phyloP scores from a whole-genome alignment of 2,113 vertebrate genomes.

The Halichoerus grypus region DNA sequence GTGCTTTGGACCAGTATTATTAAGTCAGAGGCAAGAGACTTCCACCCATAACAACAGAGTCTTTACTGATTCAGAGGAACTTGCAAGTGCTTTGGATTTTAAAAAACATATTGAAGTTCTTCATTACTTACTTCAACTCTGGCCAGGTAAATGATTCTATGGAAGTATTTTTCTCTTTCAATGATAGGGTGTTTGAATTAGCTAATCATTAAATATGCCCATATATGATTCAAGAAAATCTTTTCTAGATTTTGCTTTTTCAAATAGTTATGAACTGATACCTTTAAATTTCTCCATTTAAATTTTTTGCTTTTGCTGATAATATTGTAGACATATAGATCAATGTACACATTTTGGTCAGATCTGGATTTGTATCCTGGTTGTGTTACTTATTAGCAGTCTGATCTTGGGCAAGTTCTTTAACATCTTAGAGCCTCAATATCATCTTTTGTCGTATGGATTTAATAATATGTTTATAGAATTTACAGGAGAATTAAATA shows the following conservation, averaged over 20 bases:
- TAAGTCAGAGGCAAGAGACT: conserved; percentile 96
- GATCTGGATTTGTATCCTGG: not conserved
- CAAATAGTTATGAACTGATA: not conserved
- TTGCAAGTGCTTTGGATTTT: conserved; percentile 98
- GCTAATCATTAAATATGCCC: conserved; percentile 21
- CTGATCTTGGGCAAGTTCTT: not conserved
- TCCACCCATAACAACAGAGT: conserved; percentile 95
- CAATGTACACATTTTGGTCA: not conserved
- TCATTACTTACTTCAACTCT: conserved; percentile 98
- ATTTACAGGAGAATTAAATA: not conserved
- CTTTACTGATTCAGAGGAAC: conserved; percentile 97
- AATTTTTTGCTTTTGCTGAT: conserved; percentile 30
- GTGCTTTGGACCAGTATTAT: conserved; percentile 97
- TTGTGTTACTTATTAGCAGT: not conserved
- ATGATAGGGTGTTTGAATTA: conserved; percentile 4
- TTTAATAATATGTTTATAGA: conserved; percentile 49
- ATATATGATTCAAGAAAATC: not conserved
- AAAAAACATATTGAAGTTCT: conserved; percentile 99
- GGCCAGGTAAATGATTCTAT: conserved; percentile 93
- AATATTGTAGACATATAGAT: not conserved
- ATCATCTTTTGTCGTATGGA: not conserved
- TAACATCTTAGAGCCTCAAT: not conserved
- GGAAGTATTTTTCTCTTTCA: conserved; percentile 30
- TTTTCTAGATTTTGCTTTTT: conserved; percentile 56
- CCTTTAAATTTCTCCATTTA: conserved; percentile 25